Conservation (phyloP, 2,797 vertebrate species). For the Peromyscus melanophrys region DNA sequence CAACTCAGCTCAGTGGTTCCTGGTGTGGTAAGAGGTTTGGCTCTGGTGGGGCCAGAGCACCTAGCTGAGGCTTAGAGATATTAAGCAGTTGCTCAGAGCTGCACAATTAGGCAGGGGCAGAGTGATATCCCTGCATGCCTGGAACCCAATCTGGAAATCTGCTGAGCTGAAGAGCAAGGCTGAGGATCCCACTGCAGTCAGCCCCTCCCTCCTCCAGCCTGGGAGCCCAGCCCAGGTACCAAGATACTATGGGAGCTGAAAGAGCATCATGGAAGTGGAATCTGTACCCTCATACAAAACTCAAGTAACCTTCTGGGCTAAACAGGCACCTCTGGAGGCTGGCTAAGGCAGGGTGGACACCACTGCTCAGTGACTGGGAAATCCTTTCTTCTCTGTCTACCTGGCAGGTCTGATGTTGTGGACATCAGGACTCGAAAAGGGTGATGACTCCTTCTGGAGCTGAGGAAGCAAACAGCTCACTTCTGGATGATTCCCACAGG, state of each 20-base stretch:
- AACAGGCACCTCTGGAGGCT: background rate
- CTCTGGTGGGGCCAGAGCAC: background rate
- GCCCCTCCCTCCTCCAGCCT: background rate
- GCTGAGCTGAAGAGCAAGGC: background rate
- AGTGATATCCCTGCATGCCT: background rate
- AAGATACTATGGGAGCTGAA: background rate
- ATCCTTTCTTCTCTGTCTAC: background rate
- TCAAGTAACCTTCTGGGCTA: background rate
- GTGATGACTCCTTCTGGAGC: background rate
- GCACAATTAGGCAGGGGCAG: background rate
- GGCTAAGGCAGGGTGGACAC: background rate
- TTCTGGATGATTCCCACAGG: accelerated
- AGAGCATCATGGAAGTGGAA: background rate
- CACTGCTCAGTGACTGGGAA: background rate
- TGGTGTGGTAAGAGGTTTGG: too few relatives aligned
- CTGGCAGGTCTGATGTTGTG: background rate
- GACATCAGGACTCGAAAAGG: background rate
- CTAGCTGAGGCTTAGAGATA: background rate
- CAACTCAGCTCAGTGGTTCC: background rate
- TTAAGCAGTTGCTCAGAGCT: background rate
- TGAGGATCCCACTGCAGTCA: background rate
- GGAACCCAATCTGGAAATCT: background rate
- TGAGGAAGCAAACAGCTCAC: background rate
- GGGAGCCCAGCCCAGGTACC: background rate
- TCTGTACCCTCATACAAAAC: background rate